Evolutionary conservation across 2,797 vertebrate species (phyloP).

Genomic region (Avahi laniger): DNA sequence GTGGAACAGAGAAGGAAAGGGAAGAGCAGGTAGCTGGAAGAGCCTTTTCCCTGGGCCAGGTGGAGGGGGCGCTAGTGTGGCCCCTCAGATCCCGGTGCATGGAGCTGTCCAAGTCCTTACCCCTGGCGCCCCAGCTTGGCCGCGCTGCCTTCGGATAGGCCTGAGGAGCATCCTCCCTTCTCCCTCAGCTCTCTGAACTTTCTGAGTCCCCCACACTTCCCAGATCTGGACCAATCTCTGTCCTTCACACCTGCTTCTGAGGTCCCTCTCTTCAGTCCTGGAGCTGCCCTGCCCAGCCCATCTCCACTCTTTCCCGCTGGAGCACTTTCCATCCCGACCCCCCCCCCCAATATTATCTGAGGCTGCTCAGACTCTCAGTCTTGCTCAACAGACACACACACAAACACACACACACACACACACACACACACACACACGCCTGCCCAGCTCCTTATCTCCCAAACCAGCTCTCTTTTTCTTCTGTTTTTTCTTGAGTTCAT

Average conservation of each 20-base stretch:
- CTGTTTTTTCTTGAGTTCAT: neutral
- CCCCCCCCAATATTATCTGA: neutral
- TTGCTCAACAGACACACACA: neutral
- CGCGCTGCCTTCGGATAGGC: neutral
- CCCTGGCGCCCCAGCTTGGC: neutral
- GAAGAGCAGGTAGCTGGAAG: neutral
- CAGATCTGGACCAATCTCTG: neutral
- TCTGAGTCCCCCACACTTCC: neutral
- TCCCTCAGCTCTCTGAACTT: neutral
- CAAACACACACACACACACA: neutral
- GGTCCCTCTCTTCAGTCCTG: neutral
- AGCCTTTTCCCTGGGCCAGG: neutral
- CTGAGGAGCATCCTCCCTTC: neutral
- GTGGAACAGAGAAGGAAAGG: neutral
- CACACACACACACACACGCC: neutral
- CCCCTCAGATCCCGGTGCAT: neutral
- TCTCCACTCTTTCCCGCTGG: neutral
- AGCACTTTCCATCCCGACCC: neutral
- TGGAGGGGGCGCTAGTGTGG: neutral
- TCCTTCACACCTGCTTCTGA: neutral
- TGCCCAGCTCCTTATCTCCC: neutral
- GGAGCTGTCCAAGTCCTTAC: conserved; percentile 19
- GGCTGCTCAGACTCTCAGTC: neutral
- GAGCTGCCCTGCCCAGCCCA: neutral
- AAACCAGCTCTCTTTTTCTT: conserved; percentile 12